These are phyloP conservation scores for Ophiodon elongatus DNA, from an alignment of 2,113 vertebrate species.

Conservation along the genomic window DNA sequence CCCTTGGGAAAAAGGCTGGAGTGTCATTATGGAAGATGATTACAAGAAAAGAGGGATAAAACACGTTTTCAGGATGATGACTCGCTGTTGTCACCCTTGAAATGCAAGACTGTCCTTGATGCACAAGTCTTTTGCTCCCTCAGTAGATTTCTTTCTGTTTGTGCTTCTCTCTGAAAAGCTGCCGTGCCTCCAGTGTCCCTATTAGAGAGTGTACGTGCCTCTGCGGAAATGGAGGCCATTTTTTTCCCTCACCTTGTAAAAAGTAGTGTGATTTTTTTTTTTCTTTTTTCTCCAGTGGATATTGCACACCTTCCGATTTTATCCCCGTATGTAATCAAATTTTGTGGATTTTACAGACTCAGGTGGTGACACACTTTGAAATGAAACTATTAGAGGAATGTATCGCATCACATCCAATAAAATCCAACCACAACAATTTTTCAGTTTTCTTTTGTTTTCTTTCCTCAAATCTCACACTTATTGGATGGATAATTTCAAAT, in stretches of 20 bases:
- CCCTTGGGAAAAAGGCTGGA: constrained; percentile 22
- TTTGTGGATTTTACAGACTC: constrained; percentile 2
- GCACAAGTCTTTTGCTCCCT: constrained; percentile 33
- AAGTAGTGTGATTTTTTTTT: constrained; percentile 27
- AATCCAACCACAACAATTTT: constrained; percentile 2
- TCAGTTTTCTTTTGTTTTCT: not conserved
- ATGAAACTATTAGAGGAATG: not conserved
- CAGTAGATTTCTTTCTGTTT: constrained; percentile 25
- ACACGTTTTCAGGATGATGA: constrained; percentile 13
- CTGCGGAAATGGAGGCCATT: constrained; percentile 41
- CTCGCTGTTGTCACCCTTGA: constrained; percentile 32
- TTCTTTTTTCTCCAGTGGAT: constrained; percentile 8
- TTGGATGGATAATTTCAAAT: constrained; percentile 41
- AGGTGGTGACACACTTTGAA: constrained; percentile 16
- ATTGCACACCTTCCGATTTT: not conserved
- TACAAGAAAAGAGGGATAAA: constrained; percentile 42
- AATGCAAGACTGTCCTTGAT: constrained; percentile 49
- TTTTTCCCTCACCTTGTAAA: constrained; percentile 46
- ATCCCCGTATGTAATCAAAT: constrained; percentile 23
- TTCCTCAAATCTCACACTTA: not conserved
- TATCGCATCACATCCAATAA: not conserved
- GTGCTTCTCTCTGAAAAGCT: constrained; percentile 33
- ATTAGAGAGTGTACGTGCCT: constrained; percentile 38
- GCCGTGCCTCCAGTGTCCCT: constrained; percentile 45
- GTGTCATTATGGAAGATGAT: constrained; percentile 53